Base-by-base conservation (phyloP, 2,888 invertebrate genomes). In the Calameuta filiformis region DNA sequence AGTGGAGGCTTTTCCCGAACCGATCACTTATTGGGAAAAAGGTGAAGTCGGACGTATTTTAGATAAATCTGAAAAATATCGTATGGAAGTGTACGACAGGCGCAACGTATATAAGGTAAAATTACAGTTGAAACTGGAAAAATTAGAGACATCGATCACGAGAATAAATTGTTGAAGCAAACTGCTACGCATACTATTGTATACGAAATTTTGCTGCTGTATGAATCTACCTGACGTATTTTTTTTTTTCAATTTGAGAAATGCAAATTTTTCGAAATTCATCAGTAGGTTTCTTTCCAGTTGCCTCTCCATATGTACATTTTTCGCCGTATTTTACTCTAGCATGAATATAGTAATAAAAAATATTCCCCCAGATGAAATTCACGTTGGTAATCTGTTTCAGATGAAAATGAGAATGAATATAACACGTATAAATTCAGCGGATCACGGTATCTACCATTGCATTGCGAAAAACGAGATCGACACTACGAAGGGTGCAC, bases 1-100 rank as follows among this genome's bases (percentile, higher is more conserved):
- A 92, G 95, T 97, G 35, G 97, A 98, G 92, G 97, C 97, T 0
- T 97, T 95, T 92, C 98, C 98, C 0, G 96, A 96, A 86, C 95
- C 97, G 0, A 94, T 97, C 0, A 93, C 96, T 76, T 97, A 97
- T 85, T 98, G 98, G 98, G 96, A 97, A 88, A 93, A 94, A 30
- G 93, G 93, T 9, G 93, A 93, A 4, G 96, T 97, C 85, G 97
- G 96, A 3, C 93, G 95, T 37, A 94, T 96, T 12, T 91, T 97
- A 11, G 96, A 96, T 89, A 91, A 90, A 68, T 92, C 93, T 68
- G 94, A 94, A 79, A 95, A 95, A 88, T 95, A 95, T 89, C 92
- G 93, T 84, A 94, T 95, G 80, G 93, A 93, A 79, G 92, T 93
- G 89, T 88, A 93, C 85, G 92, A 94, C 87, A 87, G 93, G 89